Evolutionary conservation across 2,888 invertebrate species (phyloP), one percentile per base, ranked within the genome.

Genomic region (Xestia xanthographa): DNA sequence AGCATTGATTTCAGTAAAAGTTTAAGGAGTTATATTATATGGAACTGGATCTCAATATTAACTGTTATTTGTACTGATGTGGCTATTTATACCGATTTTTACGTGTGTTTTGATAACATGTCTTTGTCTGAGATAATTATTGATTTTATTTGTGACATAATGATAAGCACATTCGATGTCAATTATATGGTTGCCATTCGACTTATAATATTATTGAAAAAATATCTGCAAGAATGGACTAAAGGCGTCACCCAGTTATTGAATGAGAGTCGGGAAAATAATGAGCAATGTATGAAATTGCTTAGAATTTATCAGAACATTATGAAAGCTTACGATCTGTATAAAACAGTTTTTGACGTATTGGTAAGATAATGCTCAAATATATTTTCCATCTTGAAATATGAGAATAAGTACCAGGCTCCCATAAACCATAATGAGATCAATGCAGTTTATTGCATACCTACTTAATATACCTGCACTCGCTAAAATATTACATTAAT

Each of bases 11-110:
- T 72, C 12, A 72, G 29, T 38, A 66, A 76, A 11, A 53, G 26
- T 20, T 48, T 79, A 4, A 22, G 41, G 0, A 70, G 12, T 58
- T 82, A 70, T 17, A 60, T 72, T 2, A n/a, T 66, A 34, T 77
- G 74, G 77, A 85, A 74, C 29, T 84, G 80, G 80, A 41, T 86
- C 1, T 72, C 66, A 0, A 22, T 77, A 17, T 43, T 79, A 3
- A 38, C 38, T 12, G 11, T 20, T 17, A 9, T 79, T 11, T 34
- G 43, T 5, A 8, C 50, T 8, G 41, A 77, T 50, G 17, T 67
- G 0, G 17, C 22, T 0, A 38, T 77, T 12, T 68, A 20, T 41
- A 0, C 34, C 2, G 5, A 20, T 14, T 67, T 29, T 66, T 71
- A 62, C 34, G 0, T 29, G 1, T 20, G 34, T 14, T 50, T 60